Evolutionary conservation across 2,797 vertebrate species (phyloP).

Genomic region (Oophaga sylvatica): DNA sequence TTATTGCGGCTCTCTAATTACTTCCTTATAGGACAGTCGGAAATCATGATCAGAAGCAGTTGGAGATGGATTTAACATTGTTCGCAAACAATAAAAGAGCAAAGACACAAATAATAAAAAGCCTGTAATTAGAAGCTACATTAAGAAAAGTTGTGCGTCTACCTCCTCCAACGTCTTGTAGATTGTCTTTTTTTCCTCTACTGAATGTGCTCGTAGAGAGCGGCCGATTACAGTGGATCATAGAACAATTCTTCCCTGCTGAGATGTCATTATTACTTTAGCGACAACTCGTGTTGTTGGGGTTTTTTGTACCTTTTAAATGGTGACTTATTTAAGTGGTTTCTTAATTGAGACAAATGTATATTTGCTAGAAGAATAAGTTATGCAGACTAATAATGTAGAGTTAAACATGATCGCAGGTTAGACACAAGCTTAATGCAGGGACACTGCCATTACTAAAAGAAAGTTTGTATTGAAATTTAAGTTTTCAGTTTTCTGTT

Average conservation of each 20-base stretch:
- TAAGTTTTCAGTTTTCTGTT: neutral
- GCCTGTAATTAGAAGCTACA: slow-evolving; percentile 46
- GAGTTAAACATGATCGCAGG: neutral
- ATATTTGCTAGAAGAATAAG: slow-evolving; percentile 1
- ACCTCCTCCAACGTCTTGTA: slow-evolving; percentile 14
- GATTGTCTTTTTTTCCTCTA: slow-evolving; percentile 23
- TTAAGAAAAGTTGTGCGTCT: slow-evolving; percentile 27
- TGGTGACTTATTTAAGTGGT: slow-evolving; percentile 23
- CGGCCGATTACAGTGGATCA: slow-evolving; percentile 43
- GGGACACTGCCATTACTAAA: neutral
- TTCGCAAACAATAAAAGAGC: slow-evolving; percentile 41
- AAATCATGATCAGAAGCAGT: slow-evolving; percentile 51
- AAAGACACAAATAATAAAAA: slow-evolving; percentile 41
- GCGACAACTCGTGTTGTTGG: slow-evolving; percentile 1
- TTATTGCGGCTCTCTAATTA: slow-evolving; percentile 49
- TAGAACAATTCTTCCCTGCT: slow-evolving; percentile 46
- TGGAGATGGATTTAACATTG: slow-evolving; percentile 40
- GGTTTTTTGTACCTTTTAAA: slow-evolving; percentile 30
- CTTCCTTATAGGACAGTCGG: slow-evolving; percentile 26
- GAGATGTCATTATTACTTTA: slow-evolving; percentile 43
- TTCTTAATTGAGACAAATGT: slow-evolving; percentile 33
- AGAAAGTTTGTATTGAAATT: neutral
- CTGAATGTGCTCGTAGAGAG: slow-evolving; percentile 20
- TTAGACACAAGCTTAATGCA: neutral
- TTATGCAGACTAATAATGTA: slow-evolving; percentile 4